Base-by-base conservation (phyloP, 1,140 invertebrate genomes). In the Galleria mellonella region DNA sequence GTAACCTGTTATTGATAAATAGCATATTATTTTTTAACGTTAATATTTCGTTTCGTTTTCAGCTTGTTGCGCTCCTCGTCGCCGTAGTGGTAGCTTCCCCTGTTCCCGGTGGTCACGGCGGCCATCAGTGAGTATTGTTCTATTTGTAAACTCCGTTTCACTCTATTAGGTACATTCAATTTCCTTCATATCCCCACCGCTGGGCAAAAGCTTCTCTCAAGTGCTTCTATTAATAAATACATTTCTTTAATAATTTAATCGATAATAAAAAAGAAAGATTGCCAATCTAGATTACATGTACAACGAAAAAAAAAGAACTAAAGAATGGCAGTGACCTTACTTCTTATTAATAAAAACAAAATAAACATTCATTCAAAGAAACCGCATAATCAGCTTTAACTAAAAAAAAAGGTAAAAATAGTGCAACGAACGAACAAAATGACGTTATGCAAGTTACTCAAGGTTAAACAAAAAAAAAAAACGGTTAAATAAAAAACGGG, bases 21-120 rank as follows among this genome's bases (percentile, higher is more conserved):
- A n/a, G n/a, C n/a, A n/a, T n/a, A 23, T 23, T 23, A 23, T 3
- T 23, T 23, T 3, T 3, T 3, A 3, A 3, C 6, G 17, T 3
- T 11, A 32, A 27, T 40, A 8, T 14, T 30, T 15, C 31, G 36
- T 27, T 31, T 39, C 29, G 36, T 51, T 43, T 62, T 31, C 57
- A 81, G 76, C 64, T 83, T 43, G 43, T 81, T 52, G 57, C 72
- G 51, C 40, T 75, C 33, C 28, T 77, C 50, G 55, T 74, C 9
- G 72, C 70, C 41, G 66, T 62, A 2, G 72, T 65, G 4, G 63
- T 69, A 5, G 74, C 78, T n/a, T 51, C 65, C 0, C 78, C 78
- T 1, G 65, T 63, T 27, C 78, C 76, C 9, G 78, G 74, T 17
- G 75, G 72, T 17, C 35, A 37, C 13, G 48, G 51, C 4, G 59